A percentile compares a stretch with the other conserved stretches of the same genome.
Evolutionary conservation across 64 coral and sea anemone species (phyloP).

Genomic region (Pocillopora verrucosa): DNA sequence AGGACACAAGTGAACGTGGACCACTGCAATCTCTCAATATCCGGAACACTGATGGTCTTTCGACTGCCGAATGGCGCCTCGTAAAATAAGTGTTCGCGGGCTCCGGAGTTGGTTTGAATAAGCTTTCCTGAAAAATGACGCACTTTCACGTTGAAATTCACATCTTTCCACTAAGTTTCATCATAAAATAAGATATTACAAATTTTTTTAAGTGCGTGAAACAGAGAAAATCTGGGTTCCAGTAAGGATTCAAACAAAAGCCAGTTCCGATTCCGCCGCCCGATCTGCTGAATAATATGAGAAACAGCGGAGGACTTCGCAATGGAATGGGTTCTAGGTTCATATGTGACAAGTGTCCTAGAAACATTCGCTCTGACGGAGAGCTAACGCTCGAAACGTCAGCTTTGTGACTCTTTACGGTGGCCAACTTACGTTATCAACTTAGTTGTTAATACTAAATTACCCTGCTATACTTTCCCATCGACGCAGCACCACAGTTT

Average conservation of each 20-base stretch:
- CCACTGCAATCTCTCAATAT: conserved; percentile 86
- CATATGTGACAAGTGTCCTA: too few species aligned
- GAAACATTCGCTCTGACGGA: too few species aligned
- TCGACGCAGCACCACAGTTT: too few species aligned
- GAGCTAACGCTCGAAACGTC: too few species aligned
- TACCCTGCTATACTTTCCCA: too few species aligned
- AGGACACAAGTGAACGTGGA: conserved; percentile 88
- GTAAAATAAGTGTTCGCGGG: conserved; percentile 91
- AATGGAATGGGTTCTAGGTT: too few species aligned
- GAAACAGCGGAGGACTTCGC: too few species aligned
- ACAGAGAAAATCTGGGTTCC: not conserved
- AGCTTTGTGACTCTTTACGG: too few species aligned
- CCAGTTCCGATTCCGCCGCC: not conserved
- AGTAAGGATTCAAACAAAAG: not conserved
- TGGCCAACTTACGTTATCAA: too few species aligned
- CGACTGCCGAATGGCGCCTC: conserved; percentile 76
- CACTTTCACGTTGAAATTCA: not conserved
- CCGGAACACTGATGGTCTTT: conserved; percentile 83
- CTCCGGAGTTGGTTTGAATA: conserved; percentile 93
- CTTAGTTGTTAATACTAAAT: too few species aligned
- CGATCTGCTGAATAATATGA: not conserved
- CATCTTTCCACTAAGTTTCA: too few species aligned
- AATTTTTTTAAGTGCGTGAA: not conserved
- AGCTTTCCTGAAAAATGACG: conserved; percentile 69
- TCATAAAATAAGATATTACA: too few species aligned